phyloP scores from a whole-genome alignment of 2,888 invertebrate genomes.

The Pecten maximus region DNA sequence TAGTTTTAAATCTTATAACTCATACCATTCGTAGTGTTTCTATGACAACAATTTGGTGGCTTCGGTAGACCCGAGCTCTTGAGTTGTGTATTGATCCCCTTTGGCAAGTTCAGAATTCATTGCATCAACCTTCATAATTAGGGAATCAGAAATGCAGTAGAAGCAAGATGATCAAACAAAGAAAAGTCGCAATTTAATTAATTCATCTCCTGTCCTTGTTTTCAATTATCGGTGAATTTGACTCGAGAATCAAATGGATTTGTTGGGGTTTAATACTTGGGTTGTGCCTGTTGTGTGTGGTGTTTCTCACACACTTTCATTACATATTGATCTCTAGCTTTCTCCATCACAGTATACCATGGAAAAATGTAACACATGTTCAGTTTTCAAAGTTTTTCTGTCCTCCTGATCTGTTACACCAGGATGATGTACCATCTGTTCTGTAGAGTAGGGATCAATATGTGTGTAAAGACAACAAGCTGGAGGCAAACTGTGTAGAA shows the following conservation, averaged over 20 bases:
- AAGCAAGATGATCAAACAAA: slow-evolving; percentile 13
- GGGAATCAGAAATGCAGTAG: slow-evolving; percentile 11
- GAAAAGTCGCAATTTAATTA: background rate
- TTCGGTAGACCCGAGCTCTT: background rate
- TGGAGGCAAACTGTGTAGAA: background rate
- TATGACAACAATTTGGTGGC: background rate
- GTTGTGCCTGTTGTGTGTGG: background rate
- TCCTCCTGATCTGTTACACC: background rate
- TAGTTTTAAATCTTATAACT: background rate
- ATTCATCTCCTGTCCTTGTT: background rate
- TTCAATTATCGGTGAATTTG: background rate
- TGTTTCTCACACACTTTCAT: background rate
- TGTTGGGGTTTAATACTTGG: background rate
- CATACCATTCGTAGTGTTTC: background rate
- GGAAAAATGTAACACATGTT: slow-evolving; percentile 23
- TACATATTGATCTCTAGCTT: slow-evolving; percentile 4
- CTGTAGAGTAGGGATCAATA: background rate
- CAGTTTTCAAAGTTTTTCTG: slow-evolving; percentile 6
- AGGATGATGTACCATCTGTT: background rate
- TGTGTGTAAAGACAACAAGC: background rate
- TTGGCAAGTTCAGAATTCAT: background rate
- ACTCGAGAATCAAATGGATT: background rate
- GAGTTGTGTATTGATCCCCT: slow-evolving; percentile 2
- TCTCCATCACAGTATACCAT: background rate
- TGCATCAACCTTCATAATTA: background rate